phyloP scores from a whole-genome alignment of 2,113 vertebrate species.

The Tricholaema leucomelas region DNA sequence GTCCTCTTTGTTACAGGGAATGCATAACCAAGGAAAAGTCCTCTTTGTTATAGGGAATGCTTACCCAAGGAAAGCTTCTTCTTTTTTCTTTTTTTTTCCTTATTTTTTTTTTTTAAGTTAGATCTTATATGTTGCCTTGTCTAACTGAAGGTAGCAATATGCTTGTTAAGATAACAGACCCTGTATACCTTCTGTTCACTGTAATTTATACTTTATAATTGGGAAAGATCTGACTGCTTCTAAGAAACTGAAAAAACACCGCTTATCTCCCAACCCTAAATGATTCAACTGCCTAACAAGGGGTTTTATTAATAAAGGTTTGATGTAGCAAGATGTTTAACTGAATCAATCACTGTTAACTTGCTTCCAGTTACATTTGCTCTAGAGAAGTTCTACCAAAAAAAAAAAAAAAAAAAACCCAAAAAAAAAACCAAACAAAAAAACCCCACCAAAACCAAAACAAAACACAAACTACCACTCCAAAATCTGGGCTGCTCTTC shows the following conservation, averaged over 20 bases:
- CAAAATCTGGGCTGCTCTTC: neutral
- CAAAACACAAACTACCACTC: neutral
- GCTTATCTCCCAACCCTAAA: neutral
- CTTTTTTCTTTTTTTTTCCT: neutral
- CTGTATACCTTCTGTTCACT: neutral
- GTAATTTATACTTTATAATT: neutral
- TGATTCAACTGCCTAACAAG: neutral
- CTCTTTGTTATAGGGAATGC: neutral
- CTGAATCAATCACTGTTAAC: neutral
- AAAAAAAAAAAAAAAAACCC: too few relatives aligned
- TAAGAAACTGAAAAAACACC: neutral
- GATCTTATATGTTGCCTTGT: neutral
- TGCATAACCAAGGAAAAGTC: neutral
- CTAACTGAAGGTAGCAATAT: neutral
- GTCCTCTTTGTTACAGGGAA: neutral
- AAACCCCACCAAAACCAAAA: too few relatives aligned
- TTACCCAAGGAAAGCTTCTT: neutral
- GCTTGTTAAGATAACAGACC: neutral
- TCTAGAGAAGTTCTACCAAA: neutral
- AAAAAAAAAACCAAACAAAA: too few relatives aligned
- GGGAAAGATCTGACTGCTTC: neutral
- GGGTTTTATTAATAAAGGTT: neutral
- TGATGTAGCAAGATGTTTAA: neutral
- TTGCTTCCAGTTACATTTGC: neutral
- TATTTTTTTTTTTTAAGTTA: neutral